Evolutionary conservation across 2,113 vertebrate genomes (phyloP).

Genomic region (Cromileptes altivelis): DNA sequence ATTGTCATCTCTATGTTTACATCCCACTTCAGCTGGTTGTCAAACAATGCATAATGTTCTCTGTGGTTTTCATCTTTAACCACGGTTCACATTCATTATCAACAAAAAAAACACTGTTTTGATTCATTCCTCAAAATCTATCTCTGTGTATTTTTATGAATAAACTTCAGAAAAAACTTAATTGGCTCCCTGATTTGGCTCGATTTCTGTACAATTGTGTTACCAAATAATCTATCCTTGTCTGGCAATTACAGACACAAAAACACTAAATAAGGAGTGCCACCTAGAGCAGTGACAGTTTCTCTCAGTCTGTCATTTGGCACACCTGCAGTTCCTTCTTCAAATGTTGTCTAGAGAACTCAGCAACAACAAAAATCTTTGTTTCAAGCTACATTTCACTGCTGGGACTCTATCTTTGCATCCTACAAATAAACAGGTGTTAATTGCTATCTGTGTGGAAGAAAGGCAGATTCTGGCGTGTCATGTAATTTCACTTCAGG

Average conservation of each 20-base stretch:
- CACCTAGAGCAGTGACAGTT: constrained; percentile 9
- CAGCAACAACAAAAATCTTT: constrained; percentile 5
- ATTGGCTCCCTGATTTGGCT: constrained; percentile 1
- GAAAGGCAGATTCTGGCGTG: constrained; percentile 20
- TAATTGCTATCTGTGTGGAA: constrained; percentile 42
- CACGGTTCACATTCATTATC: background rate
- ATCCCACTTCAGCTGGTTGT: background rate
- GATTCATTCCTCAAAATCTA: background rate
- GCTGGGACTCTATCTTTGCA: constrained; percentile 19
- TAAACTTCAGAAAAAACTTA: constrained; percentile 24
- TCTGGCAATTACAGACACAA: constrained; percentile 23
- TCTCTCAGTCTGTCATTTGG: constrained; percentile 21
- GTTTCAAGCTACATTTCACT: constrained; percentile 26
- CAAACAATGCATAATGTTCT: background rate
- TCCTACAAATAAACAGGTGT: constrained; percentile 42
- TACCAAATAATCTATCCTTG: constrained; percentile 11
- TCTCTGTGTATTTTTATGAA: background rate
- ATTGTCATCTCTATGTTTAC: background rate
- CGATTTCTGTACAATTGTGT: constrained; percentile 9
- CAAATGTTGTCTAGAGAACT: constrained; percentile 16
- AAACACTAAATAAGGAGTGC: constrained; percentile 7
- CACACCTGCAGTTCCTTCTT: constrained; percentile 39
- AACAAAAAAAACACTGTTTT: background rate
- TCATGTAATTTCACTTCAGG: constrained; percentile 21
- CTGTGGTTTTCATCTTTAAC: background rate